Percentiles rank a stretch among this genome's conserved stretches.
phyloP scores from a whole-genome alignment of 2,888 invertebrate species.

The Zonitis immaculata region DNA sequence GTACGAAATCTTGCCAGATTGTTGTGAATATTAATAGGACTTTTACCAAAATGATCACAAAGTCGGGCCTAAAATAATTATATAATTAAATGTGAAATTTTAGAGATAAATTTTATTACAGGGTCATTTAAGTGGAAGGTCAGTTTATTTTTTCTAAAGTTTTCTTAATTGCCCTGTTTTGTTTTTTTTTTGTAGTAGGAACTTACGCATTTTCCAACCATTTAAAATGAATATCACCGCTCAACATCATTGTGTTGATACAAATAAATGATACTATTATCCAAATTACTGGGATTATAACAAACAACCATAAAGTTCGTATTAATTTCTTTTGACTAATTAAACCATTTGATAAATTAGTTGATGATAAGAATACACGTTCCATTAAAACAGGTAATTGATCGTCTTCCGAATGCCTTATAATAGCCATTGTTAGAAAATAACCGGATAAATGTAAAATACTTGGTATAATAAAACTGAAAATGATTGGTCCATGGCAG shows the following conservation, averaged over 20 bases:
- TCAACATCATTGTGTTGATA: conserved; percentile 62
- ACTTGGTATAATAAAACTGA: conserved; percentile 71
- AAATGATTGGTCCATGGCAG: conserved; percentile 66
- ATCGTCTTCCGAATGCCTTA: conserved; percentile 74
- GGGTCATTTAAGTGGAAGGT: too few species aligned
- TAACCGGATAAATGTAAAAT: conserved; percentile 68
- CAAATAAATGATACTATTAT: conserved; percentile 63
- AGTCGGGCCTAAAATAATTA: conserved; percentile 52
- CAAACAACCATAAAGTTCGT: conserved; percentile 67
- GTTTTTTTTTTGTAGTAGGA: background rate
- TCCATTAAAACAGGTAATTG: conserved; percentile 80
- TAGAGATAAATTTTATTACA: background rate
- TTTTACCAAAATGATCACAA: conserved; percentile 53
- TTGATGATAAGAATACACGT: conserved; percentile 70
- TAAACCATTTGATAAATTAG: conserved; percentile 62
- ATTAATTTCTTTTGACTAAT: conserved; percentile 66
- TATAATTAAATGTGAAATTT: background rate
- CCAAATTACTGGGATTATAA: conserved; percentile 65
- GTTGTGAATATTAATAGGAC: conserved; percentile 63
- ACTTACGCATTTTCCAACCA: conserved; percentile 59
- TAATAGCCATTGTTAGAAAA: conserved; percentile 66
- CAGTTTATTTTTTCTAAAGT: too few species aligned
- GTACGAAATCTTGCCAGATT: conserved; percentile 73
- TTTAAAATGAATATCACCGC: conserved; percentile 58
- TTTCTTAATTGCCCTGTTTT: too few species aligned